Percentiles rank a stretch among this genome's conserved stretches.
Conservation (phyloP, 1,140 invertebrate species). For the Pogonomyrmex californicus region DNA sequence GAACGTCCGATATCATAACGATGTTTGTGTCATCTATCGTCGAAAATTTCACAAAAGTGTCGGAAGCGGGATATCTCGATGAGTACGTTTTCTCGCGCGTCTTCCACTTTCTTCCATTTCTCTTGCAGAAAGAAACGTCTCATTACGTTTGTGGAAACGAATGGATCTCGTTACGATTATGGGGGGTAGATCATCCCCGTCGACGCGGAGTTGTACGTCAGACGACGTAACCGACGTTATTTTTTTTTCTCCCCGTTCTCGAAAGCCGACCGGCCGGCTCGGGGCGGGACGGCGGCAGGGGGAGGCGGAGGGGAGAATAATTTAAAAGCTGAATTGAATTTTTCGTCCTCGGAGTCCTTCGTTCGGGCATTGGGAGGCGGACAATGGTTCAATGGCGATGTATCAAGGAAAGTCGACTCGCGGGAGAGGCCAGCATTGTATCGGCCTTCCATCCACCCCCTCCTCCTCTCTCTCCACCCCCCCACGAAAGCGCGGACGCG, state of each 20-base stretch:
- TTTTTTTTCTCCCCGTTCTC: slow-evolving; percentile 65
- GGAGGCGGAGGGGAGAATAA: slow-evolving; percentile 83
- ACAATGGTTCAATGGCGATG: slow-evolving; percentile 87
- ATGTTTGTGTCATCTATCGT: not conserved
- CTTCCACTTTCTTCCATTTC: slow-evolving; percentile 48
- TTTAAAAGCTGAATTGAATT: slow-evolving; percentile 88
- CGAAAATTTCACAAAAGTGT: not conserved
- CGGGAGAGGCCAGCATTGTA: slow-evolving; percentile 86
- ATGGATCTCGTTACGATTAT: slow-evolving; percentile 77
- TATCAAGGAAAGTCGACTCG: slow-evolving; percentile 87
- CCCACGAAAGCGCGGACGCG: slow-evolving; percentile 44
- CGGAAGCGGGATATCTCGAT: not conserved
- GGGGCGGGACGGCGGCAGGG: slow-evolving; percentile 9
- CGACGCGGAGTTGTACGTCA: slow-evolving; percentile 66
- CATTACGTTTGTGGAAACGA: slow-evolving; percentile 72
- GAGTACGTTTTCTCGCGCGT: slow-evolving; percentile 8
- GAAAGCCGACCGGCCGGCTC: slow-evolving; percentile 61
- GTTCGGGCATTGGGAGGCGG: slow-evolving; percentile 86
- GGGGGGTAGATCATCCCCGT: slow-evolving; percentile 57
- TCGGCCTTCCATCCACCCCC: slow-evolving; percentile 85
- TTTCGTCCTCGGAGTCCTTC: slow-evolving; percentile 86
- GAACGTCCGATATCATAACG: not conserved
- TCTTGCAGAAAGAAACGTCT: slow-evolving; percentile 66
- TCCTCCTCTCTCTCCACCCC: slow-evolving; percentile 15
- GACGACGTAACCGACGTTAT: slow-evolving; percentile 75